Conservation (phyloP, 1,140 invertebrate species). For the Monomorium pharaonis region DNA sequence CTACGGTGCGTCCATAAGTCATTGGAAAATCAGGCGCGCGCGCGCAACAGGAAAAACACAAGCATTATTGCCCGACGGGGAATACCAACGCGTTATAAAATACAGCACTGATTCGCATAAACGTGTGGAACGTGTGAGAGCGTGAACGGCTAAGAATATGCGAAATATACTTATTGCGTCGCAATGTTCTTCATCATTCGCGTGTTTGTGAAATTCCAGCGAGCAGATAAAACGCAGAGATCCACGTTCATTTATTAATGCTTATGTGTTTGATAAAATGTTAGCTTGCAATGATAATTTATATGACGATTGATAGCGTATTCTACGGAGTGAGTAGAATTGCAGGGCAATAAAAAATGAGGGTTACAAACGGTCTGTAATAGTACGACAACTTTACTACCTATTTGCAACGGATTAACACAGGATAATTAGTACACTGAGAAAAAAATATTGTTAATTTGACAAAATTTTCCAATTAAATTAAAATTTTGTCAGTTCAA, state of each 20-base stretch:
- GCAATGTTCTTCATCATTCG: neutral
- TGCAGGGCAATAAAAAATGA: neutral
- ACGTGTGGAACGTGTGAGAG: slow-evolving; percentile 64
- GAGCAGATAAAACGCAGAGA: neutral
- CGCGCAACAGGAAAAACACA: slow-evolving; percentile 23
- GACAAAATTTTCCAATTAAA: no score
- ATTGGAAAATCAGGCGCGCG: slow-evolving; percentile 58
- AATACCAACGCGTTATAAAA: neutral
- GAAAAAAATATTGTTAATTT: no score
- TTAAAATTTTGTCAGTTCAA: no score
- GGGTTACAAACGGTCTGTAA: neutral
- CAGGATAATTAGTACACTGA: neutral
- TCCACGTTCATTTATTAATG: neutral
- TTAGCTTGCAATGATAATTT: neutral
- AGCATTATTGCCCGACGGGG: slow-evolving; percentile 47
- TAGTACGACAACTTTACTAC: neutral
- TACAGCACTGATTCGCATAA: slow-evolving; percentile 64
- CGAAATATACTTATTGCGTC: neutral
- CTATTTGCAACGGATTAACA: neutral
- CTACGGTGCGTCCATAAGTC: slow-evolving; percentile 54
- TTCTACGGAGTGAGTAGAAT: neutral
- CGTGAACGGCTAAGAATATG: neutral
- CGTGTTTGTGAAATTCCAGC: slow-evolving; percentile 2
- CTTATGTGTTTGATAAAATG: neutral
- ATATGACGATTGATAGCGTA: neutral